Evolutionary conservation across 2,797 vertebrate species (phyloP), one percentile per base, ranked within the genome.

Genomic region (Lagocephalus sceleratus): DNA sequence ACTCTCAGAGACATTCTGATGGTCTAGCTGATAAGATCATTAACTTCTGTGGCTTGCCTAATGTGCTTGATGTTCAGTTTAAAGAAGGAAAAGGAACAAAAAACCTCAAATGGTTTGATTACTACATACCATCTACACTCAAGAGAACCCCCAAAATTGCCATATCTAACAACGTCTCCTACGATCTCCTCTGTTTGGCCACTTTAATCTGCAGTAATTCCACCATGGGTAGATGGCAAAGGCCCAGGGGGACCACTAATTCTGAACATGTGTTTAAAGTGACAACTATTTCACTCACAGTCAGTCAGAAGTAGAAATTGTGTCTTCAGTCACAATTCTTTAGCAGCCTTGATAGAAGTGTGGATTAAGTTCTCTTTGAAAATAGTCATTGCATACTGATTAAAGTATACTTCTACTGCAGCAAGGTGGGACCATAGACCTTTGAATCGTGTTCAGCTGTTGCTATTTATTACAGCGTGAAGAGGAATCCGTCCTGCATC

Each of bases 21-120:
- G 64, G 42, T 69, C 47, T 2, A 19, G 52, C 47, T 2, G 22
- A 54, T 20, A 20, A 19, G 46, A 35, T 35, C 46, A 68, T 58
- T 20, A 11, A 8, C n/a, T 19, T 47, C 49, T 20, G 32, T 6
- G 22, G 5, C 21, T 2, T 12, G 20, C 59, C 29, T 43, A 8
- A 22, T 32, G 12, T 46, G 45, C 22, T 32, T 5, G 10, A 9
- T 41, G 17, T 55, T 39, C n/a, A 41, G 15, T 45, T 10, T 8
- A 25, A 23, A 29, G 35, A 45, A 19, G 2, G 5, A 3, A n/a
- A 51, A 23, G 38, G 47, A 59, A 14, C 35, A 55, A 44, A 44
- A 44, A 32, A n/a, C 56, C 44, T 35, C 55, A 39, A 35, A 38
- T 22, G n/a, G 44, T 51, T n/a, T 19, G 16, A 19, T 10, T 22